Percentiles rank a stretch among this genome's conserved stretches.
These are phyloP conservation scores for Eucidaris tribuloides DNA, from an alignment of 35 echinoderm and acorn worm genomes.

Conservation along the genomic window DNA sequence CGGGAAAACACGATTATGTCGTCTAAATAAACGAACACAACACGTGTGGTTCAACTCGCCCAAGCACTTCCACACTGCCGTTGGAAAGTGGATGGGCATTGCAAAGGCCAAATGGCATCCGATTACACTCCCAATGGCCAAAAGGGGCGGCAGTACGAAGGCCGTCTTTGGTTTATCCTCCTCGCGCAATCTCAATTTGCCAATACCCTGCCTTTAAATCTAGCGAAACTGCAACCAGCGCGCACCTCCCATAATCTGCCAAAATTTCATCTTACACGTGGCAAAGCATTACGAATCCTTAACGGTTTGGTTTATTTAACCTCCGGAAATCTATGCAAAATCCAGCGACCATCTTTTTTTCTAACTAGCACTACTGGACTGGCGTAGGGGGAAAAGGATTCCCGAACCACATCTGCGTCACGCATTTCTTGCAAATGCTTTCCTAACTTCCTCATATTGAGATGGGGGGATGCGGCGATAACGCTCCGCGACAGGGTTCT, in stretches of 20 bases:
- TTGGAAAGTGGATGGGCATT: constrained; percentile 75
- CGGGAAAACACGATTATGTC: no score
- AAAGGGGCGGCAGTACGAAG: constrained; percentile 27
- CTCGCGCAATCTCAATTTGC: constrained; percentile 31
- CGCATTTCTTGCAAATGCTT: constrained; percentile 35
- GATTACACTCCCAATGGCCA: constrained; percentile 49
- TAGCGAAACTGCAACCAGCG: background rate
- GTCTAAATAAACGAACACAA: background rate
- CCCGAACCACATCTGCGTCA: background rate
- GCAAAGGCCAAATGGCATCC: constrained; percentile 67
- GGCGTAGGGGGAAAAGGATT: background rate
- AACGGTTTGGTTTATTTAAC: no score
- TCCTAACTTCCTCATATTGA: constrained; percentile 42
- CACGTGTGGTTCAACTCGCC: background rate
- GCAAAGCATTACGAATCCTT: background rate
- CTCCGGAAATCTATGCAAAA: background rate
- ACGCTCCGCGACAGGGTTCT: background rate
- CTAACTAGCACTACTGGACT: background rate
- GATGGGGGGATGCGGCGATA: constrained; percentile 41
- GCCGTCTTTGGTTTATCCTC: constrained; percentile 27
- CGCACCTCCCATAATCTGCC: background rate
- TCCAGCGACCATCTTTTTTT: background rate
- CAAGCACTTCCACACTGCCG: constrained; percentile 58
- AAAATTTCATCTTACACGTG: constrained; percentile 4
- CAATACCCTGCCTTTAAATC: constrained; percentile 31